These are phyloP conservation scores for Hippocampus barbouri DNA, from an alignment of 2,113 vertebrate species.

Conservation along the genomic window DNA sequence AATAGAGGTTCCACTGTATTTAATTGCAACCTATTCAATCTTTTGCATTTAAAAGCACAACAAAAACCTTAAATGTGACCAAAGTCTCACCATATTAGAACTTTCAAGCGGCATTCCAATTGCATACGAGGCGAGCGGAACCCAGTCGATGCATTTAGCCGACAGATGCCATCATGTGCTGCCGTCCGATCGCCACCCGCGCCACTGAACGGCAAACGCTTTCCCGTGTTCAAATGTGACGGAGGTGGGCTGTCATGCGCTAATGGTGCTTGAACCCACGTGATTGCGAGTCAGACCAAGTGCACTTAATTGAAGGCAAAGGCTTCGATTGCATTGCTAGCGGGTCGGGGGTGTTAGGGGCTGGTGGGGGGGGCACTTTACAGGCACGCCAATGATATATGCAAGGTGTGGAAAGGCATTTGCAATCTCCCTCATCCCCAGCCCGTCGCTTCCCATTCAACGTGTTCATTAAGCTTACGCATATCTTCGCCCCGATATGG, in stretches of 20 bases:
- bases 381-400: constrained; percentile 64
- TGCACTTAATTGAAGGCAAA: constrained; percentile 69
- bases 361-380: constrained; percentile 52
- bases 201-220: constrained; percentile 20
- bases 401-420: constrained; percentile 72
- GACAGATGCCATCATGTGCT: constrained; percentile 4
- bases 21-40: background rate
- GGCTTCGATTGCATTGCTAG: constrained; percentile 74
- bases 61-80: background rate
- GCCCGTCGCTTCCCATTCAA: constrained; percentile 70
- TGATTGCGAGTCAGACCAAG: constrained; percentile 56
- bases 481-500: constrained; percentile 71
- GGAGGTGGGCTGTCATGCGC: constrained; percentile 25
- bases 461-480: constrained; percentile 72
- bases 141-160: background rate
- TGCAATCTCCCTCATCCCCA: constrained; percentile 58
- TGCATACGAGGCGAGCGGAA: background rate
- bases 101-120: background rate
- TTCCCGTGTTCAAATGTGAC: constrained; percentile 21
- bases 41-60: background rate
- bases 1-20: background rate
- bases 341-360: constrained; percentile 53
- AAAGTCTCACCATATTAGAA: background rate
- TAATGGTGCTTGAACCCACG: constrained; percentile 63
- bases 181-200: constrained; percentile 14